Percentiles rank a stretch among this genome's conserved stretches.
Evolutionary conservation across 2,888 invertebrate species (phyloP).

Genomic region (Tetropium fuscum): DNA sequence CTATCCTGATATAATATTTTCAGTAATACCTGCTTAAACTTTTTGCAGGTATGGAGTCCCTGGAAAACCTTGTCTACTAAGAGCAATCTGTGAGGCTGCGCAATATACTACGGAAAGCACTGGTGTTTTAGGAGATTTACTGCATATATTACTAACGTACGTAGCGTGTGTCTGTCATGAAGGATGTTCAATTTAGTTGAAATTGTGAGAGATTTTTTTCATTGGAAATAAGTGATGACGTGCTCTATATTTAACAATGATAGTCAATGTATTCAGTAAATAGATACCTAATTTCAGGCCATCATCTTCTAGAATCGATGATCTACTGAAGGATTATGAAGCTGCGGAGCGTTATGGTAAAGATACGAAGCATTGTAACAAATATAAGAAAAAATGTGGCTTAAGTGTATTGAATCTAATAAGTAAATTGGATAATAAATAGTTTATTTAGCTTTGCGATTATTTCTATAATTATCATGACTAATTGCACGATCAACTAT

Average conservation of each 20-base stretch:
- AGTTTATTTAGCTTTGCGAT: too few relatives aligned
- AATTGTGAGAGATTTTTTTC: too few relatives aligned
- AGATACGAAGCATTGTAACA: conserved; percentile 66
- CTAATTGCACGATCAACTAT: too few relatives aligned
- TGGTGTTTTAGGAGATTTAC: conserved; percentile 55
- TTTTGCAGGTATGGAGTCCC: conserved; percentile 72
- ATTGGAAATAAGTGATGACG: too few relatives aligned
- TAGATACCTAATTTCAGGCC: too few relatives aligned
- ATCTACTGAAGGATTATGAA: conserved; percentile 45
- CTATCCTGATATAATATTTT: too few relatives aligned
- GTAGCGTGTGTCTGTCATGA: too few relatives aligned
- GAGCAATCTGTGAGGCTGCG: conserved; percentile 80
- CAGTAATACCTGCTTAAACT: too few relatives aligned
- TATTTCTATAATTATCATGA: too few relatives aligned
- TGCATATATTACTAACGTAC: conserved; percentile 57
- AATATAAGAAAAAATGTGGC: conserved; percentile 68
- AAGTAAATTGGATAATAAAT: conserved; percentile 34
- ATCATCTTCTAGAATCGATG: conserved; percentile 70
- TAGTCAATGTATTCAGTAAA: too few relatives aligned
- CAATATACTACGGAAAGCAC: conserved; percentile 49
- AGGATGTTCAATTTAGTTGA: too few relatives aligned
- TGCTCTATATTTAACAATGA: too few relatives aligned
- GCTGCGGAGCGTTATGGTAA: conserved; percentile 52
- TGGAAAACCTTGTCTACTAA: conserved; percentile 76
- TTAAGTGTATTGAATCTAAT: conserved; percentile 71